Conservation (phyloP, 2,888 invertebrate genomes). For the Trisateles emortualis region DNA sequence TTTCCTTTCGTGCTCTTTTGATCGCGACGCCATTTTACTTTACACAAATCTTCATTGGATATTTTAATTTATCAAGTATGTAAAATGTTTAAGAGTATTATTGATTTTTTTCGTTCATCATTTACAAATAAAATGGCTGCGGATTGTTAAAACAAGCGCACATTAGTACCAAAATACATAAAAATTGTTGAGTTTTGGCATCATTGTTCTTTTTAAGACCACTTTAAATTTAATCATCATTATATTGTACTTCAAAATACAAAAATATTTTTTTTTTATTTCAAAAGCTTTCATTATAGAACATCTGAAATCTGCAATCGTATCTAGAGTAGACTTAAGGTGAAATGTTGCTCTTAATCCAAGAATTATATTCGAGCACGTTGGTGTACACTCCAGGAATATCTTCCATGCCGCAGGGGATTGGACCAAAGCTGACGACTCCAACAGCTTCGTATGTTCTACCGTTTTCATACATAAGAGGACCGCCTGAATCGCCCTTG, state of each 20-base stretch:
- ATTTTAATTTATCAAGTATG: too few species aligned
- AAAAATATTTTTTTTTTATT: neutral
- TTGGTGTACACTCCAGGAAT: conserved; percentile 89
- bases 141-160: too few species aligned
- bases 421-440: conserved; percentile 88
- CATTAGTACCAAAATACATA: too few species aligned
- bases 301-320: neutral
- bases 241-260: neutral
- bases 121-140: too few species aligned
- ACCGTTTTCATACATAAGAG: conserved; percentile 80
- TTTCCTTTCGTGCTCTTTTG: too few species aligned
- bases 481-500: conserved; percentile 89
- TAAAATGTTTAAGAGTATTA: too few species aligned
- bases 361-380: conserved; percentile 85
- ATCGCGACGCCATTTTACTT: too few species aligned
- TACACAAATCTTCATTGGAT: too few species aligned
- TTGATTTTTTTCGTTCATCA: too few species aligned
- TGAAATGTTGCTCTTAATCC: conserved; percentile 75
- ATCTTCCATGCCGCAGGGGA: conserved; percentile 84
- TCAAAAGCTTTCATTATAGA: neutral
- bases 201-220: too few species aligned
- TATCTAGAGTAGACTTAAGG: conserved; percentile 17
- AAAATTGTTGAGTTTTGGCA: too few species aligned
- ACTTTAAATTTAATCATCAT: neutral
- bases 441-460: conserved; percentile 71